A percentile compares a stretch with the other conserved stretches of the same genome.
Evolutionary conservation across 2,113 vertebrate genomes (phyloP).

Genomic region (Acanthochromis polyacanthus): DNA sequence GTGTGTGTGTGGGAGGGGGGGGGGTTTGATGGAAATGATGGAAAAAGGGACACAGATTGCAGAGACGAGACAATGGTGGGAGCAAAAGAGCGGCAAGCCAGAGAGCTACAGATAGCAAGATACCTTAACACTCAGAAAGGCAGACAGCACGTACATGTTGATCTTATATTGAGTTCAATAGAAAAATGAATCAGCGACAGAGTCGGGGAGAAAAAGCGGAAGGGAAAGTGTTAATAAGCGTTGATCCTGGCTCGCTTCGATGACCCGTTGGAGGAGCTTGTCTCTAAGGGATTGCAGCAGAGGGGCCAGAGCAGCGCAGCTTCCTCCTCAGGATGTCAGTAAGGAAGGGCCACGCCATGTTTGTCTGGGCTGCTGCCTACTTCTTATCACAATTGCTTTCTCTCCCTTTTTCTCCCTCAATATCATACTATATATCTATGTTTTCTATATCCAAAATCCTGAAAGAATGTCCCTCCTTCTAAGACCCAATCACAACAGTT

Average conservation of each 20-base stretch:
- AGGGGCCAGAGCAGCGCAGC: conserved; percentile 65
- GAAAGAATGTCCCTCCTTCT: conserved; percentile 38
- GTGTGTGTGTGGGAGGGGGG: too few relatives aligned
- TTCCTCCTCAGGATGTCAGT: conserved; percentile 83
- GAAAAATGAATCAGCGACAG: conserved; percentile 22
- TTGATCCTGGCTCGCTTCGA: conserved; percentile 52
- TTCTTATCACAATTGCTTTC: conserved; percentile 66
- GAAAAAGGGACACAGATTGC: conserved; percentile 35
- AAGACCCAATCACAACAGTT: not conserved
- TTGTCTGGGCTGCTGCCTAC: conserved; percentile 77
- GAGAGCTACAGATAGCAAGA: not conserved
- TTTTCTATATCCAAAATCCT: conserved; percentile 50
- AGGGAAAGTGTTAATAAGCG: conserved; percentile 65
- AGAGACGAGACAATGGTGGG: conserved; percentile 35
- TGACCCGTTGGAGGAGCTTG: conserved; percentile 53
- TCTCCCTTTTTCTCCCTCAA: conserved; percentile 46
- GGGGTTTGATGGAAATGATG: conserved; percentile 39
- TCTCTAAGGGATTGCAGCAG: conserved; percentile 65
- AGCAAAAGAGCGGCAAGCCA: conserved; percentile 11
- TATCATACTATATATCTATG: conserved; percentile 40
- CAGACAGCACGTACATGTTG: not conserved
- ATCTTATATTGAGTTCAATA: conserved; percentile 8
- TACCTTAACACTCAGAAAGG: conserved; percentile 17
- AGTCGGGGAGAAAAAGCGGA: conserved; percentile 33
- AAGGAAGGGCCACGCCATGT: conserved; percentile 80